These are phyloP conservation scores for Pteruthius melanotis DNA, from an alignment of 2,113 vertebrate genomes.

Conservation along the genomic window DNA sequence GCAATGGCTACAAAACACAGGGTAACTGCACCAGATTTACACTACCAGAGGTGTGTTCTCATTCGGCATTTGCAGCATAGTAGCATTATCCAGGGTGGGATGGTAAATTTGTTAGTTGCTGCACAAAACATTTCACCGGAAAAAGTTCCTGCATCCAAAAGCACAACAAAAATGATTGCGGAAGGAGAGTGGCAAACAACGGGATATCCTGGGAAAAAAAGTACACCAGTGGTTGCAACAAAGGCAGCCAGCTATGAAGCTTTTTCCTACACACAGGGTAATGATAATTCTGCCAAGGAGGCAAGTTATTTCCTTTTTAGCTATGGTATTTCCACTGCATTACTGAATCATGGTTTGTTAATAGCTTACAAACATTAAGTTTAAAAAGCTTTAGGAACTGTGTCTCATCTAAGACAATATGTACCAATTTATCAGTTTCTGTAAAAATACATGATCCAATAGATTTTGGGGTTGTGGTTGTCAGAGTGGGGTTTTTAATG, in stretches of 20 bases:
- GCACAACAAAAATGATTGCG: background rate
- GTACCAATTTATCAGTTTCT: background rate
- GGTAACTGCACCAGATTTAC: background rate
- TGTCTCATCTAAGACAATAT: background rate
- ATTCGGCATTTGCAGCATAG: background rate
- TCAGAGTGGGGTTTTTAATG: background rate
- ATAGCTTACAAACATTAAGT: background rate
- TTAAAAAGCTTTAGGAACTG: background rate
- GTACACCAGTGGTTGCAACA: background rate
- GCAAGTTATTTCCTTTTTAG: constrained; percentile 28
- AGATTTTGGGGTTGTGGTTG: background rate
- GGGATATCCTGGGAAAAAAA: constrained; percentile 7
- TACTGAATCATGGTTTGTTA: background rate
- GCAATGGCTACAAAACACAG: background rate
- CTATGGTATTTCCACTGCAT: background rate
- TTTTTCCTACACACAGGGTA: background rate
- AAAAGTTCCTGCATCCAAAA: background rate
- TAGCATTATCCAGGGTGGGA: background rate
- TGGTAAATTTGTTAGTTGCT: background rate
- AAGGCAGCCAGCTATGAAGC: background rate
- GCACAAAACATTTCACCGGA: background rate
- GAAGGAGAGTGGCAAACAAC: background rate
- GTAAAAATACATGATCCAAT: background rate
- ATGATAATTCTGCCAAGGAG: background rate
- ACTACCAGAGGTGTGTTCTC: background rate